Evolutionary conservation across 1,140 invertebrate species (phyloP).

Genomic region (Gryllus bimaculatus): DNA sequence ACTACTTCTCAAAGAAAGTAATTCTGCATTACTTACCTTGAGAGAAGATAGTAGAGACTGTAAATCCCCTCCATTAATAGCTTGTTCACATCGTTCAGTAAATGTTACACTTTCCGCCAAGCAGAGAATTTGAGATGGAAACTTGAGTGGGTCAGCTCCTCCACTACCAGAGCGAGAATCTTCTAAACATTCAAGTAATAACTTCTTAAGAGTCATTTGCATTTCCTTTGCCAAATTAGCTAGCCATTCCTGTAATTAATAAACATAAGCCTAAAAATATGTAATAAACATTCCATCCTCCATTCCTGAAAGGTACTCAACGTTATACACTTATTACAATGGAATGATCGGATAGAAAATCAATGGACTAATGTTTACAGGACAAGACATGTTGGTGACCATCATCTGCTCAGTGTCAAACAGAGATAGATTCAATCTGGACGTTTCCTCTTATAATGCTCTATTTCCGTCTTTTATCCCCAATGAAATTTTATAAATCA

Average conservation of each 20-base stretch:
- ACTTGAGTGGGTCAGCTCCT: slow-evolving; percentile 61
- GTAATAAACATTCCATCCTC: background rate
- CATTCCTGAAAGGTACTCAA: too few relatives aligned
- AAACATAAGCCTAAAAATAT: background rate
- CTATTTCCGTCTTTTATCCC: too few relatives aligned
- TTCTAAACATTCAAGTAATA: slow-evolving; percentile 60
- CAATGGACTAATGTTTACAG: too few relatives aligned
- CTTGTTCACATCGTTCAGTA: slow-evolving; percentile 70
- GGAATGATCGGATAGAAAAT: too few relatives aligned
- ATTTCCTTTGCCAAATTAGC: slow-evolving; percentile 70
- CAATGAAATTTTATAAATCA: too few relatives aligned
- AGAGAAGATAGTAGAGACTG: slow-evolving; percentile 36
- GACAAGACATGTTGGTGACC: too few relatives aligned
- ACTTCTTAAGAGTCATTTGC: slow-evolving; percentile 59
- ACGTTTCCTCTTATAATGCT: too few relatives aligned
- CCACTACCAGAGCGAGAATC: slow-evolving; percentile 36
- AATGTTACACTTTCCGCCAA: slow-evolving; percentile 63
- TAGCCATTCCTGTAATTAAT: slow-evolving; percentile 60
- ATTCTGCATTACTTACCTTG: slow-evolving; percentile 25
- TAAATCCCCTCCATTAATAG: slow-evolving; percentile 57
- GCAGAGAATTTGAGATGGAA: slow-evolving; percentile 79
- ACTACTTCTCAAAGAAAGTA: too few relatives aligned
- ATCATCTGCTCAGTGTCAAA: too few relatives aligned
- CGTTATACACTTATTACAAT: too few relatives aligned
- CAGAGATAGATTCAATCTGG: too few relatives aligned